Base-by-base conservation (phyloP, 2,888 invertebrate genomes). In the Drosophila dives region DNA sequence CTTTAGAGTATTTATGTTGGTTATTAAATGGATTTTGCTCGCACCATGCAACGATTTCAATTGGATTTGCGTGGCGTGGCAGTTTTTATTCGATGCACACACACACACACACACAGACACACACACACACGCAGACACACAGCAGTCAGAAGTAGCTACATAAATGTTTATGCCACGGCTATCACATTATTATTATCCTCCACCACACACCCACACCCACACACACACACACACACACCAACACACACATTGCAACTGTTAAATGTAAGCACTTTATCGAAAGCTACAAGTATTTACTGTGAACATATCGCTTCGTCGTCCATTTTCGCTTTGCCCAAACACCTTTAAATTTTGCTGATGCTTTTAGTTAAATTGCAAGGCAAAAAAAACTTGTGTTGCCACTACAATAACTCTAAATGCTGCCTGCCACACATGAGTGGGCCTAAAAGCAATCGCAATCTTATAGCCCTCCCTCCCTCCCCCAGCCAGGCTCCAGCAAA, bases 11-110 rank as follows among this genome's bases (percentile, higher is more conserved):
- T 86, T 89, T 86, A 86, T 86, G 86, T 86, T 73, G 89, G 88
- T 85, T 86, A 86, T 86, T 89, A 86, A 86, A 89, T 86, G 89
- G 86, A 86, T 86, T 89, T 83, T 65, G 73, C 72, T 70, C 81
- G 67, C 86, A 66, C 73, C 77, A 70, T 68, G 82, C 75, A 86
- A 78, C 75, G 88, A 83, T 86, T 86, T 83, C 89, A 87, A 87
- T 89, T 86, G 86, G 86, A 89, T 89, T 86, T 86, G 77, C 75
- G 70, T 75, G 75, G 70, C 67, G 45, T 73, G 78, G 72, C 78
- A 78, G 76, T 65, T 76, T 77, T 70, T 74, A 77, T 72, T 64
- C 64, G 48, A 34, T 63, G 34, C 78, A 56, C 74, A 74, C 58
- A 70, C 56, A 64, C 29, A 20, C 42, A 59, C 48, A 23, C 54